Base-by-base conservation (phyloP, 64 coral and sea anemone genomes). In the Dendronephthya gigantea region DNA sequence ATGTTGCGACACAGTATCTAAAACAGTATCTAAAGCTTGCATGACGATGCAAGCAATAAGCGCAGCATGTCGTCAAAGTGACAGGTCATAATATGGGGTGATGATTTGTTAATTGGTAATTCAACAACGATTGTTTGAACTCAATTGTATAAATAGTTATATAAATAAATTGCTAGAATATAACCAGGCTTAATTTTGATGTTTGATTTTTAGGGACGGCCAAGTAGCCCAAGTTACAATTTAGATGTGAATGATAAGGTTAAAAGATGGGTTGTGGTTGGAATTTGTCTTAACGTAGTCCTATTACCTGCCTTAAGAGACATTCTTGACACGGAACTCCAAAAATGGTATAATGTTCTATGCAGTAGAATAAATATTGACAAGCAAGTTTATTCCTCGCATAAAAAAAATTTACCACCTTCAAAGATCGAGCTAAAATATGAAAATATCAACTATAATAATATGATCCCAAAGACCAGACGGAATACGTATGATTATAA, bases 211-310 rank as follows among this genome's bases (percentile, higher is more conserved):
- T n/a, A n/a, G n/a, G n/a, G n/a, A n/a, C n/a, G n/a, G n/a, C n/a
- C n/a, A n/a, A n/a, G n/a, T n/a, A n/a, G n/a, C n/a, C n/a, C n/a
- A n/a, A n/a, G n/a, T n/a, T n/a, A n/a, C n/a, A n/a, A n/a, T n/a
- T n/a, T n/a, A n/a, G n/a, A n/a, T 22, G 23, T 52, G 1, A 16
- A 12, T 52, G 68, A 90, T 35, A 72, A 90, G 15, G 83, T 85
- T 23, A 85, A 85, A 40, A 90, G 88, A 90, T 90, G 88, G 88
- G 43, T 90, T 56, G 88, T 90, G 65, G 69, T 90, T 58, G 88
- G 88, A 1, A 85, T 90, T 81, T 82, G 62, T 48, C 50, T 90
- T 30, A 84, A 90, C 47, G 85, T 34, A 69, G 9, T 90, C 66
- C 68, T 90, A 17, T 23, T 85, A 51, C 88, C 88, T 50, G 68